Evolutionary conservation across 2,888 invertebrate genomes (phyloP).

Genomic region (Lymantria monacha): DNA sequence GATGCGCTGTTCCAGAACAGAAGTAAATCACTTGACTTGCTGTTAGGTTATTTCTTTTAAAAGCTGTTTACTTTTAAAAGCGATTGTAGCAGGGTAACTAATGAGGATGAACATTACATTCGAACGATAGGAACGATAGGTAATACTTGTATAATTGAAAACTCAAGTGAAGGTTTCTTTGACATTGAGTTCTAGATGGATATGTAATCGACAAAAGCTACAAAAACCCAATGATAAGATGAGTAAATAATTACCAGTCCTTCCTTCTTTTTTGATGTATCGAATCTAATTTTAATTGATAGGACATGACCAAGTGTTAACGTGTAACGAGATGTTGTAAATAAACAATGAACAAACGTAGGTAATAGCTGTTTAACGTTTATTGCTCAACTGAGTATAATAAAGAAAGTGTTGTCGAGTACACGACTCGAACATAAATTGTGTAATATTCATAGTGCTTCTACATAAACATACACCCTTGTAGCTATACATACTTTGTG

Average conservation of each 20-base stretch:
- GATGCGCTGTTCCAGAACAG: too few species aligned
- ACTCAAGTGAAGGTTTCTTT: constrained; percentile 4
- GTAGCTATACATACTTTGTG: not conserved
- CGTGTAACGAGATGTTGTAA: not conserved
- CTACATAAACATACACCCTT: not conserved
- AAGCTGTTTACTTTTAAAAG: not conserved
- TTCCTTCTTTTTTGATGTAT: constrained; percentile 9
- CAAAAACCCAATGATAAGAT: constrained; percentile 4
- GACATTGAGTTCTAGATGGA: constrained; percentile 8
- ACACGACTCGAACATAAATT: constrained; percentile 32
- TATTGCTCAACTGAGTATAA: constrained; percentile 25
- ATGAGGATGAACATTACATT: not conserved
- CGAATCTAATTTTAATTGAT: constrained; percentile 5
- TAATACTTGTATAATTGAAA: not conserved
- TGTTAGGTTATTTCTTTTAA: not conserved
- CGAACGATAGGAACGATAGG: not conserved
- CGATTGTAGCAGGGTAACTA: not conserved
- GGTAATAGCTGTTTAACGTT: constrained; percentile 8
- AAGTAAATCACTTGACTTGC: too few species aligned
- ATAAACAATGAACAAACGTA: constrained; percentile 1
- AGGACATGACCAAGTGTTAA: constrained; percentile 4
- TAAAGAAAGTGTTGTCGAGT: constrained; percentile 36
- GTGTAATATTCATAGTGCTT: constrained; percentile 20
- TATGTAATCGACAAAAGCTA: constrained; percentile 1
- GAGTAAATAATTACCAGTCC: constrained; percentile 13